Evolutionary conservation across 1,140 invertebrate species (phyloP).

Genomic region (Sitobion miscanthi): DNA sequence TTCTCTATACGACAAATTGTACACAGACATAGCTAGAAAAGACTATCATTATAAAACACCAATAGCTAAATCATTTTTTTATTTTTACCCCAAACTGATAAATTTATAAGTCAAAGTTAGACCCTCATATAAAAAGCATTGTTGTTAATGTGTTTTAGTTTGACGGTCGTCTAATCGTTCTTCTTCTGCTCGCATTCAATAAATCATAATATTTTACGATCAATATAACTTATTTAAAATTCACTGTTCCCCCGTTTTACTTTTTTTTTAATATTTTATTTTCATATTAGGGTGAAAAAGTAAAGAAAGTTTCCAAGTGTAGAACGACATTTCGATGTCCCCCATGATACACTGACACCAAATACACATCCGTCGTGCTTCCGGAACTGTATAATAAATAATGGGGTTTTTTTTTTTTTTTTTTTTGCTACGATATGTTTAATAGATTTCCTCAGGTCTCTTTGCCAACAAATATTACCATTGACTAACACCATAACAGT

Average conservation of each 20-base stretch:
- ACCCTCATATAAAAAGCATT: not conserved
- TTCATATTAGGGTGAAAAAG: conserved; percentile 1
- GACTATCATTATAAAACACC: not conserved
- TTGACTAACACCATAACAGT: not conserved
- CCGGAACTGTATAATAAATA: conserved; percentile 35
- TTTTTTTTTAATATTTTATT: not conserved
- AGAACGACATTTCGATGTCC: conserved; percentile 12
- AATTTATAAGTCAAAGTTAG: not conserved
- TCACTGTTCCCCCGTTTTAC: not conserved
- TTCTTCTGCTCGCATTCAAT: not conserved
- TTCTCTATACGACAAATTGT: not conserved
- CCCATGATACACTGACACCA: conserved; percentile 1
- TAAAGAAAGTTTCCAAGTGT: conserved; percentile 42
- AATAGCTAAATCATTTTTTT: not conserved
- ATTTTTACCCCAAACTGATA: not conserved
- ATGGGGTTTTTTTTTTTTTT: not conserved
- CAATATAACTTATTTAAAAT: conserved; percentile 28
- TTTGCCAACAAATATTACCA: not conserved
- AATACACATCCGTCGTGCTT: conserved; percentile 21
- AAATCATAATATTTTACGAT: conserved; percentile 31
- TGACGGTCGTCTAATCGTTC: not conserved
- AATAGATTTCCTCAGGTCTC: not conserved
- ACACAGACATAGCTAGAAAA: not conserved
- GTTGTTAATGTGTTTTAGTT: not conserved
- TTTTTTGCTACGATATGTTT: not conserved